Evolutionary conservation across 1,140 invertebrate genomes (phyloP).

Genomic region (Proctacanthus coquilletti): DNA sequence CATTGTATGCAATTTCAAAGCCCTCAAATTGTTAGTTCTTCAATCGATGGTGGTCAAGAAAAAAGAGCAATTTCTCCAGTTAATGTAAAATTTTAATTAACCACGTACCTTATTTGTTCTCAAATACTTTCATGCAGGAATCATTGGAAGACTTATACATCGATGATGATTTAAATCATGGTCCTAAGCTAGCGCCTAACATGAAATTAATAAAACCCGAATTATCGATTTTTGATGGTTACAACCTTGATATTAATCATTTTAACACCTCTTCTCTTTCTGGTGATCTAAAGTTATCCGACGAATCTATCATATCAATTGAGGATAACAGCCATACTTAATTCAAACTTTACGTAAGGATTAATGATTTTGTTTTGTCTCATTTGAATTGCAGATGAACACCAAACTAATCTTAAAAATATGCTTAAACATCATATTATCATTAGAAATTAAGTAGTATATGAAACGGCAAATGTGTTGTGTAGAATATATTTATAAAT

Average conservation of each 20-base stretch:
- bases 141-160: constrained; percentile 3
- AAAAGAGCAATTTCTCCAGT: too few species aligned
- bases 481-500: neutral
- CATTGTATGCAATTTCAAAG: too few species aligned
- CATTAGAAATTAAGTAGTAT: neutral
- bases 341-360: neutral
- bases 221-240: neutral
- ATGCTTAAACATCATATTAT: neutral
- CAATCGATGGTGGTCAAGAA: too few species aligned
- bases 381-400: too few species aligned
- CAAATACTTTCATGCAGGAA: too few species aligned
- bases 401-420: too few species aligned
- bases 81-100: too few species aligned
- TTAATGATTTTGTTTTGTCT: neutral
- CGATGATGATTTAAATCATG: neutral
- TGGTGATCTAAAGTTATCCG: neutral
- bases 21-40: too few species aligned
- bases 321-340: neutral
- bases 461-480: neutral
- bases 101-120: too few species aligned
- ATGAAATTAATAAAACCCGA: neutral
- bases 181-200: neutral
- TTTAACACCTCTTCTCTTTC: neutral
- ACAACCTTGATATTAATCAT: too few species aligned
- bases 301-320: neutral